Evolutionary conservation across 2,113 vertebrate genomes (phyloP).

Genomic region (Pollimyrus isidori): DNA sequence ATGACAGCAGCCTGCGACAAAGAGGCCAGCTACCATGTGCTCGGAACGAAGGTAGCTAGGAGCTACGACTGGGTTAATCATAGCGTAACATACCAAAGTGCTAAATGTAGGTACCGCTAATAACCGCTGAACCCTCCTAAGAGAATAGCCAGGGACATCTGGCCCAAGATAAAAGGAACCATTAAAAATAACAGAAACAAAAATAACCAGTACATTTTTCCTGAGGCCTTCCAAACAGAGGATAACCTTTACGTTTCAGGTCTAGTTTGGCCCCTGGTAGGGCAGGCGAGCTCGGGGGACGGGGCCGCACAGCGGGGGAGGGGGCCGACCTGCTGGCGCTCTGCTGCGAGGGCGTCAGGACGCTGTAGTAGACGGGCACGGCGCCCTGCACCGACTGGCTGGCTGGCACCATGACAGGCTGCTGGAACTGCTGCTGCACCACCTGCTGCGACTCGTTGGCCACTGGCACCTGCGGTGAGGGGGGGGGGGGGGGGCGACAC

Average conservation of each 20-base stretch:
- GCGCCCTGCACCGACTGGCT: conserved; percentile 90
- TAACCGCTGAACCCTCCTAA: background rate
- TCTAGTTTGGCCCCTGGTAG: background rate
- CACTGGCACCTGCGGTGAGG: conserved; percentile 73
- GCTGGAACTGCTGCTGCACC: conserved; percentile 91
- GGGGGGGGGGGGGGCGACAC: background rate
- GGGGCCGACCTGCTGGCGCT: conserved; percentile 79
- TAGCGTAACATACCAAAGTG: background rate
- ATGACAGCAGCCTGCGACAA: background rate
- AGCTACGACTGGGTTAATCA: background rate
- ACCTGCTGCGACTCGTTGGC: conserved; percentile 85
- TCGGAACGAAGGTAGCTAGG: background rate
- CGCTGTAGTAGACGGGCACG: conserved; percentile 91
- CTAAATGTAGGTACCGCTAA: background rate
- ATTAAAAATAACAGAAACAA: background rate
- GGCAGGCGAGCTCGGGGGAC: background rate
- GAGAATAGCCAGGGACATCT: background rate
- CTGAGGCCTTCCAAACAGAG: background rate
- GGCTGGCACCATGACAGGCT: conserved; percentile 85
- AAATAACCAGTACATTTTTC: background rate
- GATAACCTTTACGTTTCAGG: background rate
- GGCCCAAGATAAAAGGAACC: background rate
- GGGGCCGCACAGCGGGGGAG: background rate
- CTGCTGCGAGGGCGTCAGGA: conserved; percentile 89
- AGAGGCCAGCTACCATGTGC: background rate